Evolutionary conservation across 2,113 vertebrate species (phyloP).

Genomic region (Pristiophorus japonicus): DNA sequence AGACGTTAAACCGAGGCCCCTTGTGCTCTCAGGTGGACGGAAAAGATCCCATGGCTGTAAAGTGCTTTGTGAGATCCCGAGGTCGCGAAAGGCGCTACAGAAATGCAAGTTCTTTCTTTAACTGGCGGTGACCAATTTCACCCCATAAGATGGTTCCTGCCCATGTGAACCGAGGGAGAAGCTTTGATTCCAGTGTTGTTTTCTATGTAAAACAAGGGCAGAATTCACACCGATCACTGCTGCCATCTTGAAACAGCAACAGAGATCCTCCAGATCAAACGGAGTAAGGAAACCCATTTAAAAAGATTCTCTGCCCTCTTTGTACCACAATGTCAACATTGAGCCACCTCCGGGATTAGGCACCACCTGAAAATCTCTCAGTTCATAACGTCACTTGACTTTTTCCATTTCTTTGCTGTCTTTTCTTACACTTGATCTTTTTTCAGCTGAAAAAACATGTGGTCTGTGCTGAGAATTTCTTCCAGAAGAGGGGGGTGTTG

Average conservation of each 20-base stretch:
- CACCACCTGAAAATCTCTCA: not conserved
- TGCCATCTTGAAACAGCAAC: not conserved
- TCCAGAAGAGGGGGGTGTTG: not conserved
- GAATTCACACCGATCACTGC: not conserved
- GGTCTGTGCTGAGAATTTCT: not conserved
- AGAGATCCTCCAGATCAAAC: no score
- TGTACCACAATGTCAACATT: not conserved
- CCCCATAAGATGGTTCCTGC: not conserved
- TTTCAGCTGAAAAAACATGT: not conserved
- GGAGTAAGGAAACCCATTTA: no score
- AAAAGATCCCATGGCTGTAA: no score
- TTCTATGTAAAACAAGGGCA: not conserved
- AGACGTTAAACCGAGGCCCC: no score
- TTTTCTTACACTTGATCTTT: not conserved
- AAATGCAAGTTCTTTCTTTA: not conserved
- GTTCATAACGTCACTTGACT: not conserved
- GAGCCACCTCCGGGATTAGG: not conserved
- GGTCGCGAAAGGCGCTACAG: not conserved
- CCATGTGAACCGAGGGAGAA: not conserved
- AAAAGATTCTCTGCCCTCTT: not conserved
- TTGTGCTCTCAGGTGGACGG: no score
- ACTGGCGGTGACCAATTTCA: not conserved
- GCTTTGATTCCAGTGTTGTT: not conserved
- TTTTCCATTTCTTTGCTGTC: not conserved
- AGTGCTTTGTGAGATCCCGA: no score